Evolutionary conservation across 2,113 vertebrate species (phyloP), one percentile per base, ranked within the genome.

Genomic region (Phoenicopterus ruber): DNA sequence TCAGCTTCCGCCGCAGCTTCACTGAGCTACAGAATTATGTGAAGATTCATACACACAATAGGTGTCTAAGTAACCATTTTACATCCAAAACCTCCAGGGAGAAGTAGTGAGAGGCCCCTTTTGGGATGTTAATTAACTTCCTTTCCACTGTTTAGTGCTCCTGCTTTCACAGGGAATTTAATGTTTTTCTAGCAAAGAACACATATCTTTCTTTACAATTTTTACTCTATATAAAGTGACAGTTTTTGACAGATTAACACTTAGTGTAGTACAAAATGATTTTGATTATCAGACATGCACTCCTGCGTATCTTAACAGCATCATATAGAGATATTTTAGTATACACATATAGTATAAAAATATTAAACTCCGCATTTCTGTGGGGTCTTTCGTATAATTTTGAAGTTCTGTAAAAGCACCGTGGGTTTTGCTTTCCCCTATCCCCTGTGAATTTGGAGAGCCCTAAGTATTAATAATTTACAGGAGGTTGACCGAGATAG

Each of bases 81-180:
- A 69, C 87, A 63, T 90, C 79, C 62, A 77, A 93, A 94, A 83
- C 58, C 91, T 95, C 76, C 57, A 29, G 78, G 86, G 91, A 94
- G 34, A 86, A 94, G 52, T 83, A 83, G 82, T 88, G 85, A 93
- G 89, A 96, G 71, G 71, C 71, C 55, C 17, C 95, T 90, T 96
- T 96, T 95, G 95, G 94, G 90, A 96, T 97, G 93, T 88, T 97
- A 97, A 97, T 97, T 97, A 96, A 81, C 94, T 96, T 96, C 84
- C 94, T 96, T 96, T 96, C 93, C 74, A 83, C 71, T 97, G 94
- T 96, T 97, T 94, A 86, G 95, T 81, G 82, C 87, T 93, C 8
- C 79, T 94, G 50, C 88, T 82, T 95, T 96, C 93, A 82, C n/a
- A 81, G 82, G 71, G 78, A 91, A 61, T 95, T 87, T 86, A 73